Evolutionary conservation across 2,888 invertebrate species (phyloP), one percentile per base, ranked within the genome.

Genomic region (Plebejus melissa): DNA sequence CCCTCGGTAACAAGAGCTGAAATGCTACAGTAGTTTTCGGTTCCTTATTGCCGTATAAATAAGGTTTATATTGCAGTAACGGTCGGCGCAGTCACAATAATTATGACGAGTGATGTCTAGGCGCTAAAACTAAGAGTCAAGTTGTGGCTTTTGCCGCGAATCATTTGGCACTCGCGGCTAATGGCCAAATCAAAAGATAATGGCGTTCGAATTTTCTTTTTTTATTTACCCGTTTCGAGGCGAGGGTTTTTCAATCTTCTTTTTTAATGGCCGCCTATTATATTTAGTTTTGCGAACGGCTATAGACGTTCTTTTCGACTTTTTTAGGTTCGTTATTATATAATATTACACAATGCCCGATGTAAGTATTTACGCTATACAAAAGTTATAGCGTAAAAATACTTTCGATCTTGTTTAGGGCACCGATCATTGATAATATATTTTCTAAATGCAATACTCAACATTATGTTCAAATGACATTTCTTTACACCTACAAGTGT

Each of bases 81-180:
- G 7, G 72, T 22, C 16, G 28, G 11, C 54, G 50, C 50, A 54
- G 77, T 80, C 79, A 77, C 76, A 78, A 79, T 79, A 81, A 81
- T 80, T 80, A 81, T 80, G 79, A 80, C 80, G 78, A 79, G 79
- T 79, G 79, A 80, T 76, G 79, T 78, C 77, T 75, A 36, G 76
- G 70, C 76, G 76, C 75, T 76, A 77, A 72, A 50, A 71, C 75
- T 60, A 75, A 75, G 69, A 76, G 78, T 77, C 75, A 76, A 78
- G 77, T 75, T 77, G 76, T 50, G 75, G 78, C 77, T 75, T 74
- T 78, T 75, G 75, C 69, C 11, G 75, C 69, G 75, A 71, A 71
- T 75, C 75, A 75, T 75, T 75, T 75, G 75, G 75, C 75, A 75
- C 71, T 75, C 71, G 71, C 28, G 38, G 58, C 41, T 58, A 71